These are phyloP conservation scores for Marmota monax DNA, from an alignment of 2,113 vertebrate species.

Conservation along the genomic window DNA sequence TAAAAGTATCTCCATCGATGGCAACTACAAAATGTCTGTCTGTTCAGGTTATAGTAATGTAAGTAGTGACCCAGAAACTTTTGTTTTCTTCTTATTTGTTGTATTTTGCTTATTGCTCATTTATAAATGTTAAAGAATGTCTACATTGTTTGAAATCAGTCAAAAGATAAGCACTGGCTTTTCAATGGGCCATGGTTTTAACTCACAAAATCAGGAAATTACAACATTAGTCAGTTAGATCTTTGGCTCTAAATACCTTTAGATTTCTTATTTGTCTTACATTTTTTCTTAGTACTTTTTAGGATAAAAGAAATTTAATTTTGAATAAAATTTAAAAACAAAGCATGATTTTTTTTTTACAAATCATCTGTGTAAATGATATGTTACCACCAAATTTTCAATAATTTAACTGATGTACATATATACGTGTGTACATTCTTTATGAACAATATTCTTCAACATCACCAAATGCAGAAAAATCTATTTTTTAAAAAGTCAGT, in stretches of 20 bases:
- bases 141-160: neutral
- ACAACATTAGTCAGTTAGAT: neutral
- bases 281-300: conserved; percentile 6
- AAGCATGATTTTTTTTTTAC: conserved; percentile 17
- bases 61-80: neutral
- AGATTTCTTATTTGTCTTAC: neutral
- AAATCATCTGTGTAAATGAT: neutral
- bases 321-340: neutral
- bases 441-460: neutral
- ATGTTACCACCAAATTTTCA: neutral
- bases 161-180: neutral
- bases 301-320: conserved; percentile 32
- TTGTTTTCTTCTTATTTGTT: neutral
- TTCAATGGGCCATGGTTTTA: neutral
- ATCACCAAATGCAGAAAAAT: neutral
- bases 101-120: neutral
- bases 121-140: neutral
- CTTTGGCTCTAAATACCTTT: neutral
- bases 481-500: conserved; percentile 12
- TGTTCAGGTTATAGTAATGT: neutral
- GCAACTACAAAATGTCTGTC: neutral
- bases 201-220: neutral
- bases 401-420: neutral
- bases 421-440: neutral
- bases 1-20: neutral